Percentiles rank a stretch among this genome's conserved stretches.
phyloP scores from a whole-genome alignment of 2,888 invertebrate genomes.

The Mimumesa dahlbomi region DNA sequence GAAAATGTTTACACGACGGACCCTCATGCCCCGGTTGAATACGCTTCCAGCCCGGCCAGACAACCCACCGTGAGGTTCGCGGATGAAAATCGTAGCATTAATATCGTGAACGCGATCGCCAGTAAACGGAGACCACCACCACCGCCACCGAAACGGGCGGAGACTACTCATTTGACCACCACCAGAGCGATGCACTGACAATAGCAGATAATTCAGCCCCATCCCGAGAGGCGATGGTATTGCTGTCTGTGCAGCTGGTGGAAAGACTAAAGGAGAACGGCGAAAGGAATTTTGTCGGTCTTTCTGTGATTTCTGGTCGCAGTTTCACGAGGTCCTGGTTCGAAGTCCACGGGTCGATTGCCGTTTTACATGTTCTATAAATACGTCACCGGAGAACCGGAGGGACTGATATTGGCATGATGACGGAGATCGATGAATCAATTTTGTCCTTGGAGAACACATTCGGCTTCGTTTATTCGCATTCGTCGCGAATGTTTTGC shows the following conservation, averaged over 20 bases:
- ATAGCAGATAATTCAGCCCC: conserved; percentile 77
- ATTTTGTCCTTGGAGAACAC: conserved; percentile 21
- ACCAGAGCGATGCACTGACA: conserved; percentile 81
- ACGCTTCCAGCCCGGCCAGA: conserved; percentile 76
- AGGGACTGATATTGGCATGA: not conserved
- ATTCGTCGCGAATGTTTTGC: conserved; percentile 22
- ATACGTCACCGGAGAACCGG: not conserved
- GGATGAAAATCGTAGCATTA: conserved; percentile 77
- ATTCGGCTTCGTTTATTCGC: conserved; percentile 30
- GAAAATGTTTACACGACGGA: conserved; percentile 86
- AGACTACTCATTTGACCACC: conserved; percentile 90
- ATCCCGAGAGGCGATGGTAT: conserved; percentile 73
- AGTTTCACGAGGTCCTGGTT: conserved; percentile 31
- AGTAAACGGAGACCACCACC: conserved; percentile 90
- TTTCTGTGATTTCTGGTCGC: conserved; percentile 40
- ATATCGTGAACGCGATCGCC: conserved; percentile 75
- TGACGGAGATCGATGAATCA: conserved; percentile 19
- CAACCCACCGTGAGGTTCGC: conserved; percentile 71
- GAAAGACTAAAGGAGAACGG: conserved; percentile 67
- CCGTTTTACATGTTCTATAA: conserved; percentile 2
- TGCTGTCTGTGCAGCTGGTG: conserved; percentile 77
- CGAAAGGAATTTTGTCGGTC: conserved; percentile 28
- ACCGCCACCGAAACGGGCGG: conserved; percentile 93
- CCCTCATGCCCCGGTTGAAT: conserved; percentile 80
- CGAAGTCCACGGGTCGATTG: conserved; percentile 30